Evolutionary conservation across 2,113 vertebrate species (phyloP), one percentile per base, ranked within the genome.

Genomic region (Hypomesus transpacificus): DNA sequence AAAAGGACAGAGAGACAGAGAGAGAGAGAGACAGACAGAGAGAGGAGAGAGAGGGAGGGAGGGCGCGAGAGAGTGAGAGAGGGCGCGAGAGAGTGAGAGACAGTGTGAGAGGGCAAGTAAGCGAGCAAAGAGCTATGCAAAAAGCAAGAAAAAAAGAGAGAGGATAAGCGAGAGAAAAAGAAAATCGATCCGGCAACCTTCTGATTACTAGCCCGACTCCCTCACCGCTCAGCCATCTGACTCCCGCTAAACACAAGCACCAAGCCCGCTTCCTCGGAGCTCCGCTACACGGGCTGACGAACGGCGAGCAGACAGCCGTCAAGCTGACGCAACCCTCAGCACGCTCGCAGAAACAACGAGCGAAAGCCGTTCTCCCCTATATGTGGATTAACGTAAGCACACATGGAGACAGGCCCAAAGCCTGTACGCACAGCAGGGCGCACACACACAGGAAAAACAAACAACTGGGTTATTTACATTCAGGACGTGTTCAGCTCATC

Each of bases 401-500:
- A 60, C 14, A 74, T 70, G 78, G 22, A 81, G 75, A n/a, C 80
- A 84, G 77, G 82, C 77, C 9, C 39, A 46, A 4, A 34, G 31
- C 31, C 6, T 6, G 1, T 34, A 34, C 31, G 31, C 31, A 34
- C 31, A 34, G 31, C 31, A 34, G 31, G 31, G 31, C 31, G 31
- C 4, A 0, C 31, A 34, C 31, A 34, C 24, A 24, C 24, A 24
- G 1, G 9, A 2, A 46, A 46, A 46, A 46, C 39, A 46, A 46
- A 46, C 39, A 46, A 1, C 1, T 9, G 39, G 39, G 8, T 11
- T 46, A 46, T 46, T 46, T 39, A 39, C 39, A 2, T 80, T 57
- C 79, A 85, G 4, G 77, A 83, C 77, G 78, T 71, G 51, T 68
- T 83, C 81, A 84, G 81, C 84, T 6, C 6, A 46, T 80, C 71